Evolutionary conservation across 2,888 invertebrate genomes (phyloP), one percentile per base, ranked within the genome.

Genomic region (Drosophila pegasa): DNA sequence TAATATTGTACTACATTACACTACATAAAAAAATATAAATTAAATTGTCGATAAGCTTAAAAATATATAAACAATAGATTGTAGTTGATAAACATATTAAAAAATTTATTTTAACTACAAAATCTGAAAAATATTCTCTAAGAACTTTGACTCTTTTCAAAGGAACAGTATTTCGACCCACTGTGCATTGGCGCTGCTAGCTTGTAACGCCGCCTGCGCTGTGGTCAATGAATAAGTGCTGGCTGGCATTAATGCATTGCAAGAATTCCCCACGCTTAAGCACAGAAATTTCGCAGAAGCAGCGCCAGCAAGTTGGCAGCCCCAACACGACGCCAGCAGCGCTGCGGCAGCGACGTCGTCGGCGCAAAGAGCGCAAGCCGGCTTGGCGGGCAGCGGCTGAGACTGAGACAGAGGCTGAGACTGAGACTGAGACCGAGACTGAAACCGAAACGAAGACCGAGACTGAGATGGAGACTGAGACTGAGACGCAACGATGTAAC

Each of bases 181-280:
- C 51, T 66, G 76, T 74, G 47, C 50, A 10, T 16, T n/a, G 47
- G 25, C 27, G 51, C 59, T 29, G 51, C 45, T 18, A 22, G 22
- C 29, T 31, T 25, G 29, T n/a, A 41, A 38, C 60, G 54, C 35
- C n/a, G 71, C 45, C 75, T 52, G 78, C 62, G 47, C 52, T 60
- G 61, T 64, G 65, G 68, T 77, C 77, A 78, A 71, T 80, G 78
- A 68, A 61, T 79, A 77, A 74, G 71, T 69, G 51, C 45, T 72
- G 65, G 54, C 41, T 72, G 69, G 75, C 40, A 72, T 75, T 73
- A 67, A 73, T 78, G 77, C 80, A 80, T 63, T 70, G 71, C 71
- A 79, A 81, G 73, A 80, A 78, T 78, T 81, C 80, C 75, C 58
- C 74, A 67, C 71, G 74, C 54, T 65, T 37, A 62, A 51, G 51